Conservation (phyloP, 2,113 vertebrate species). For the Catharus fuscescens region DNA sequence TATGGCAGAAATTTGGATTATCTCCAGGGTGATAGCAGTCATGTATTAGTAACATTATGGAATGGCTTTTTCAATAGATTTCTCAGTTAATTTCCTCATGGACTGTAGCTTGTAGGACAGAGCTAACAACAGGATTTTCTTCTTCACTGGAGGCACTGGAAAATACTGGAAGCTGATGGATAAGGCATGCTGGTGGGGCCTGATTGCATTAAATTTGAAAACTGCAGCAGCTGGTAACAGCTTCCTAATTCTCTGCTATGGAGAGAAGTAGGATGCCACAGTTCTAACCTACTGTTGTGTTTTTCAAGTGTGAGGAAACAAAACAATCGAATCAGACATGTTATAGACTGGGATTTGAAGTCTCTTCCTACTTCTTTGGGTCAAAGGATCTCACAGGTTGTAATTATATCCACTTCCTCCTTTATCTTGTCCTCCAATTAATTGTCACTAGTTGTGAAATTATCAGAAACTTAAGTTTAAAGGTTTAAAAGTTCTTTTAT, state of each 20-base stretch:
- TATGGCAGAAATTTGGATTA: background rate
- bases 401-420: background rate
- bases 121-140: background rate
- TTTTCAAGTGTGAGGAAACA: background rate
- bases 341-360: background rate
- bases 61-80: background rate
- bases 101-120: background rate
- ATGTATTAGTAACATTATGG: background rate
- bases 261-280: background rate
- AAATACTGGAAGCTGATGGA: background rate
- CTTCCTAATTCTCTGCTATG: background rate
- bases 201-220: accelerated
- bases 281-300: background rate
- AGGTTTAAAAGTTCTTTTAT: background rate
- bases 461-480: background rate
- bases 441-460: background rate
- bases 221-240: background rate
- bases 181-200: background rate
- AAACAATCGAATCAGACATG: background rate
- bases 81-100: background rate
- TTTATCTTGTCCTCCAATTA: background rate
- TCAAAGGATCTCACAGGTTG: background rate
- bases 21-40: background rate
- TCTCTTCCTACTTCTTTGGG: background rate
- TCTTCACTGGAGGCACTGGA: background rate